Percentiles rank a stretch among this genome's conserved stretches.
Evolutionary conservation across 2,888 invertebrate genomes (phyloP).

Genomic region (Girardia tigrina): DNA sequence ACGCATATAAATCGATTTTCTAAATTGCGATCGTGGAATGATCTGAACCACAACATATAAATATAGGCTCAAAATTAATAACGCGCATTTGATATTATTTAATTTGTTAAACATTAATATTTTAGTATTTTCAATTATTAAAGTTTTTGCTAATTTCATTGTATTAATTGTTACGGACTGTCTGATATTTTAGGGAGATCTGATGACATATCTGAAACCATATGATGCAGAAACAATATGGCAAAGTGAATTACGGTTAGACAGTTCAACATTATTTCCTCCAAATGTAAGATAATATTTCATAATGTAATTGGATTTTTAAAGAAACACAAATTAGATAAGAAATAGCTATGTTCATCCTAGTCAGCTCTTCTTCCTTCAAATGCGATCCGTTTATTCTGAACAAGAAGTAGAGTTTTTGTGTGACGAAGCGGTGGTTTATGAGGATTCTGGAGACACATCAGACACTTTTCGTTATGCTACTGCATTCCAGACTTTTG

Average conservation of each 20-base stretch:
- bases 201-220: not conserved
- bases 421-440: not conserved
- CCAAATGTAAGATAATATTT: not conserved
- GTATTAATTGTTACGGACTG: too few relatives aligned
- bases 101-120: too few relatives aligned
- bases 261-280: not conserved
- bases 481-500: not conserved
- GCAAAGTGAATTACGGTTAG: constrained; percentile 4
- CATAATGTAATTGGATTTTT: not conserved
- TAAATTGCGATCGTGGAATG: too few relatives aligned
- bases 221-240: not conserved
- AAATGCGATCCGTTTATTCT: constrained; percentile 2
- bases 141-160: too few relatives aligned
- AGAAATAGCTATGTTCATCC: not conserved
- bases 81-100: too few relatives aligned
- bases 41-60: too few relatives aligned
- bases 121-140: too few relatives aligned
- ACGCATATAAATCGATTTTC: too few relatives aligned
- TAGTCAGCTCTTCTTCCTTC: not conserved
- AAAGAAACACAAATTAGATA: not conserved
- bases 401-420: constrained; percentile 10
- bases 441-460: not conserved
- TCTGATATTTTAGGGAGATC: not conserved
- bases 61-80: too few relatives aligned
- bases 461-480: not conserved